phyloP scores from a whole-genome alignment of 2,797 vertebrate genomes.

The Staurois parvus region DNA sequence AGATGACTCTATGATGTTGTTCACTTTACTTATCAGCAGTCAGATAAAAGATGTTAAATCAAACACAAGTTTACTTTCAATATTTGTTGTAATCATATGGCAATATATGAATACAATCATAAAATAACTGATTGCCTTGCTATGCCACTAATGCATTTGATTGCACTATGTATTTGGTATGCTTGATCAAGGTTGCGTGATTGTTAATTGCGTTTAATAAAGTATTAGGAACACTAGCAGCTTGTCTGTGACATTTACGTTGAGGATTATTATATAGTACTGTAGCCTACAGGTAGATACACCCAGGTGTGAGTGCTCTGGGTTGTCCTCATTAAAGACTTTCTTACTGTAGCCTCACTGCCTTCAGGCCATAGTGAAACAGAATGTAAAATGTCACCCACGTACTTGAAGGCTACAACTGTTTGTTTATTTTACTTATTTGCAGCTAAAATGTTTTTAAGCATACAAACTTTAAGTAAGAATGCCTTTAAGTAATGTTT shows the following conservation, averaged over 20 bases:
- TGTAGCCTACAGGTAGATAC: constrained; percentile 12
- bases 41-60: no score
- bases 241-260: constrained; percentile 23
- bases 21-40: no score
- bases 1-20: no score
- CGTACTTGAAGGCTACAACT: neutral
- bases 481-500: no score
- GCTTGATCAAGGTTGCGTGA: neutral
- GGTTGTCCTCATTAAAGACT: neutral
- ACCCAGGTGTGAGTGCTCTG: neutral
- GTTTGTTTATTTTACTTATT: constrained; percentile 1
- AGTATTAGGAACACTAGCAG: constrained; percentile 5
- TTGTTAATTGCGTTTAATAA: neutral
- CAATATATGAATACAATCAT: no score
- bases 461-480: neutral
- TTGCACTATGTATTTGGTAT: neutral
- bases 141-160: no score
- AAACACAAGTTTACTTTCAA: no score
- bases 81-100: no score
- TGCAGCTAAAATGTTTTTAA: neutral
- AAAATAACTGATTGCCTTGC: no score
- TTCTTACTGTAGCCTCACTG: neutral
- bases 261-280: constrained; percentile 19
- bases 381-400: constrained; percentile 2
- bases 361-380: neutral